Base-by-base conservation (phyloP, 2,888 invertebrate genomes). In the Frankliniella fusca region DNA sequence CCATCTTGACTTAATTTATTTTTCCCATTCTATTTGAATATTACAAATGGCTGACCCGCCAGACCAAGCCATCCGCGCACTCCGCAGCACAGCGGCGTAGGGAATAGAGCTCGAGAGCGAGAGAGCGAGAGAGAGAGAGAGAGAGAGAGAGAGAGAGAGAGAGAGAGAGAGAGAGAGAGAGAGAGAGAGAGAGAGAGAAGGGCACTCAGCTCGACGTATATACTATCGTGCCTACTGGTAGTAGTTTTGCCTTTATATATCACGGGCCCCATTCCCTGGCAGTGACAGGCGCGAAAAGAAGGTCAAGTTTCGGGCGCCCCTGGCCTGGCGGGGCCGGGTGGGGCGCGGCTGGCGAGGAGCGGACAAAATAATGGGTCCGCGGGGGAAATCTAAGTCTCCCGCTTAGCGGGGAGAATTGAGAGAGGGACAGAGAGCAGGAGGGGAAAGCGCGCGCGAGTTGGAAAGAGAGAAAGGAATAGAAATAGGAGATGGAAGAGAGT, bases 1-100 rank as follows among this genome's bases (percentile, higher is more conserved):
- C 70, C 70, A 23, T 23, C 70, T 23, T 23, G 70, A 70, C 70
- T 70, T 70, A 70, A 70, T 70, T 70, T 70, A 70, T 70, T 70
- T 70, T 70, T 70, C 23, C 70, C 70, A 70, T 70, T 70, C 70
- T 70, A 70, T 70, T 70, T 70, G 70, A 70, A 70, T 70, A 70
- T 70, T 70, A 70, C 70, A 70, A 70, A 70, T 70, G 70, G 70
- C 70, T 20, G 70, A 9, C 23, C 70, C 70, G 70, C 54, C 54
- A 70, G n/a, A n/a, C n/a, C n/a, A n/a, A n/a, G n/a, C n/a, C n/a
- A n/a, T 5, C n/a, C n/a, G 65, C 65, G 65, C 65, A 23, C 70
- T 70, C n/a, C 65, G 65, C 65, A 8, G 70, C 70, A 27, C 65
- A 15, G 65, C 65, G n/a, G 65, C 65, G 15, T 9, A 65, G 65